Evolutionary conservation across 2,888 invertebrate species (phyloP).

Genomic region (Polietes domitor): DNA sequence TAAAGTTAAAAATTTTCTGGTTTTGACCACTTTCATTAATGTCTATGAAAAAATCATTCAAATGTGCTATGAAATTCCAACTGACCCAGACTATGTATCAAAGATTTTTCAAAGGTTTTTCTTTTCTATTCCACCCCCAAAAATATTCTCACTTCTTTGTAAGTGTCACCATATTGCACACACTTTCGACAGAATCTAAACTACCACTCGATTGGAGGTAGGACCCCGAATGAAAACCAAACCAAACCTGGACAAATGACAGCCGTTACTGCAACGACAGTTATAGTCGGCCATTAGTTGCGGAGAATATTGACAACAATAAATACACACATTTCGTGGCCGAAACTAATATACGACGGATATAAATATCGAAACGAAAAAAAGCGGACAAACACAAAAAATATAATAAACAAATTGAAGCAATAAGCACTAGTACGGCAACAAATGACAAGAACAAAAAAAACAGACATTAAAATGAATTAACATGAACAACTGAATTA

Average conservation of each 20-base stretch:
- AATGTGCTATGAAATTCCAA: no score
- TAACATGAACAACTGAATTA: neutral
- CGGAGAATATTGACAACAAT: constrained; percentile 33
- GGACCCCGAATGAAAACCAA: neutral
- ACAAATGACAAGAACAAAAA: constrained; percentile 4
- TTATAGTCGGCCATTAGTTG: constrained; percentile 40
- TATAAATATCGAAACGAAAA: constrained; percentile 10
- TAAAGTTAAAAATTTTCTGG: no score
- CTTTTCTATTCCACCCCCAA: no score
- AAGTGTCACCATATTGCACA: no score
- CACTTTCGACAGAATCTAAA: neutral
- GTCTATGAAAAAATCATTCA: no score
- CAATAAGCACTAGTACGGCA: neutral
- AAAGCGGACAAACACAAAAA: neutral
- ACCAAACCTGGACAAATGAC: constrained; percentile 16
- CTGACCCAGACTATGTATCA: no score
- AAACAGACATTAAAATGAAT: neutral
- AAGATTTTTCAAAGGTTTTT: no score
- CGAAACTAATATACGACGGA: neutral
- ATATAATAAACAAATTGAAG: neutral
- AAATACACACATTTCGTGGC: constrained; percentile 28
- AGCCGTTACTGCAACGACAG: constrained; percentile 21
- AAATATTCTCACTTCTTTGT: no score
- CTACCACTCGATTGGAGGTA: neutral
- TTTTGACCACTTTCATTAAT: no score